A percentile compares a stretch with the other conserved stretches of the same genome.
phyloP scores from a whole-genome alignment of 2,888 invertebrate genomes.

The Sminthurinus aureus region DNA sequence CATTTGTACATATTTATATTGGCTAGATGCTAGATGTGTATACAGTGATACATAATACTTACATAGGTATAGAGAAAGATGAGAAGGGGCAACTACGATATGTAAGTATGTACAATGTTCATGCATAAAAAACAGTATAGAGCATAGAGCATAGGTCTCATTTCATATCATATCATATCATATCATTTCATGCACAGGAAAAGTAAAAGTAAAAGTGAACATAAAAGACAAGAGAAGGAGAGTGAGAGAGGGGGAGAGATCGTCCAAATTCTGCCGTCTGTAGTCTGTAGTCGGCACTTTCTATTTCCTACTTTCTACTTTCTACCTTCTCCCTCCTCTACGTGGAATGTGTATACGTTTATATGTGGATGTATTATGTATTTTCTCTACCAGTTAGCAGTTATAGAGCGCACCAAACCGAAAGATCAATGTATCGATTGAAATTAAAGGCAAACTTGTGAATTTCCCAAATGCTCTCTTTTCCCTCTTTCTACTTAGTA shows the following conservation, averaged over 20 bases:
- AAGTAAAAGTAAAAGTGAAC: conserved; percentile 14
- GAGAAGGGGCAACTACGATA: neutral
- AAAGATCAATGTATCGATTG: conserved; percentile 42
- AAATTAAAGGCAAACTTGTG: conserved; percentile 41
- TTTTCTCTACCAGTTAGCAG: neutral
- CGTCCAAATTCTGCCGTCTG: neutral
- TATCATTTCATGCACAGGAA: neutral
- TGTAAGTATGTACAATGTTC: too few relatives aligned
- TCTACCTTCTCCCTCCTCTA: conserved; percentile 9
- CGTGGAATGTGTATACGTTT: neutral
- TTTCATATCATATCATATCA: too few relatives aligned
- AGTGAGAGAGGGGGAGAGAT: conserved; percentile 27
- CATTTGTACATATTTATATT: too few relatives aligned
- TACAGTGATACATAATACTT: too few relatives aligned
- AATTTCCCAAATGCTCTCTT: conserved; percentile 12
- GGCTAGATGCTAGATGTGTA: too few relatives aligned
- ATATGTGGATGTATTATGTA: neutral
- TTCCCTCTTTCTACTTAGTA: neutral
- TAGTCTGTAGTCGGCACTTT: conserved; percentile 12
- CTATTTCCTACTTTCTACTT: conserved; percentile 14
- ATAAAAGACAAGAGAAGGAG: conserved; percentile 23
- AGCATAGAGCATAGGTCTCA: too few relatives aligned
- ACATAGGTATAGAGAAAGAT: neutral
- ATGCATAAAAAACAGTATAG: too few relatives aligned
- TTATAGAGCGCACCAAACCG: neutral